Evolutionary conservation across 2,797 vertebrate species (phyloP).

Genomic region (Falco naumanni): DNA sequence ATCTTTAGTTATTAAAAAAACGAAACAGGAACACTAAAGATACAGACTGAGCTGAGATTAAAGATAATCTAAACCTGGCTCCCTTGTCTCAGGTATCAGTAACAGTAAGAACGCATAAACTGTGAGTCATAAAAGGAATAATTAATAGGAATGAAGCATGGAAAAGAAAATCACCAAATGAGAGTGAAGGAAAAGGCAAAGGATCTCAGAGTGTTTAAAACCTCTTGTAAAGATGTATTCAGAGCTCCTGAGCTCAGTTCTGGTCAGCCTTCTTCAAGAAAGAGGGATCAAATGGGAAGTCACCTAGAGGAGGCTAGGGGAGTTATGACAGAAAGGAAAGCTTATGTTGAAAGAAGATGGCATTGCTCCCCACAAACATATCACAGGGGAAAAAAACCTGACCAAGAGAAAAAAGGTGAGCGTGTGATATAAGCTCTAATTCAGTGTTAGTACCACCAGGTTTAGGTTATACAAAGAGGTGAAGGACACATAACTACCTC

Average conservation of each 20-base stretch:
- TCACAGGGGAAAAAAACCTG: background rate
- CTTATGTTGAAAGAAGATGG: background rate
- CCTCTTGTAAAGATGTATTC: background rate
- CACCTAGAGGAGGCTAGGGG: background rate
- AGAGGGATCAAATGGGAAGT: background rate
- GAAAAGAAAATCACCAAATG: background rate
- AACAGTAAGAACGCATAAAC: background rate
- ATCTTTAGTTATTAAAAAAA: background rate
- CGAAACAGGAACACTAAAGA: background rate
- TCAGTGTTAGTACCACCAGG: background rate
- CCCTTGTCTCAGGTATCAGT: background rate
- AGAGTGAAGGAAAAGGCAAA: background rate
- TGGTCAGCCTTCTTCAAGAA: background rate
- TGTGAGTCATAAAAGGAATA: background rate
- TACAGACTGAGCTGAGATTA: background rate
- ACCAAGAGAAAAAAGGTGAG: background rate
- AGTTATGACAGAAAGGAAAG: background rate
- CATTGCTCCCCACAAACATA: background rate
- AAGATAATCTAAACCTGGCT: background rate
- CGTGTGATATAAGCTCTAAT: background rate
- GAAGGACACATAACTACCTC: background rate
- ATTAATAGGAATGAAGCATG: background rate
- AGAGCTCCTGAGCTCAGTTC: background rate
- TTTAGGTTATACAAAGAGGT: background rate
- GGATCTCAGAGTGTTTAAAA: background rate